Base-by-base conservation (phyloP, 2,113 vertebrate genomes). In the Empidonax traillii region DNA sequence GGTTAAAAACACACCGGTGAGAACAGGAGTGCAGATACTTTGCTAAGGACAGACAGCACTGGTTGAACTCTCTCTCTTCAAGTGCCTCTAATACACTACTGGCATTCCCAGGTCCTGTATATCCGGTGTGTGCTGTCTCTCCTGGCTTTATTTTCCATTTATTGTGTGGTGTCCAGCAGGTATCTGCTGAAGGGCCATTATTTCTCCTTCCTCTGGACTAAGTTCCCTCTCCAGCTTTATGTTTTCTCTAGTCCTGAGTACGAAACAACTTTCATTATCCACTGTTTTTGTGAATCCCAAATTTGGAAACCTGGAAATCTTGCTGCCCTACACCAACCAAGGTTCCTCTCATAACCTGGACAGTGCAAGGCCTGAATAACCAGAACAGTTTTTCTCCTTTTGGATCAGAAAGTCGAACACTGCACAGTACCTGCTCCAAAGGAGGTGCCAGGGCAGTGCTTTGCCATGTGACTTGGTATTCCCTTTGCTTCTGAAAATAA, bases 401-500 rank as follows among this genome's bases (percentile, higher is more conserved):
- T 23, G 59, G 66, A 52, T 24, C 55, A 37, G 25, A 20, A 30
- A 23, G 5, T 83, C 63, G 61, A 49, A 24, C 20, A 33, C 4
- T 5, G 37, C 85, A 14, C 37, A 30, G n/a, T 74, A 58, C 14
- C 37, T 85, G 39, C 43, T 47, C 63, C 55, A 46, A 33, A 88
- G 46, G 30, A 92, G 51, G 23, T 86, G 78, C 37, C 88, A 62
- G 46, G 21, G 46, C 82, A 68, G 31, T 11, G 66, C 59, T 77
- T 67, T 71, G 67, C 67, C 35, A 3, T 9, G 4, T 69, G 69
- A 73, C 31, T 91, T 1, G 0, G 47, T 88, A 30, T 80, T 59
- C 67, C 39, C 67, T 86, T 46, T 0, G 0, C 68, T 88, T 63
- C 95, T 93, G 63, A 96, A 95, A 95, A 95, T 90, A 96, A 87